Evolutionary conservation across 2,888 invertebrate genomes (phyloP), one percentile per base, ranked within the genome.

Genomic region (Dastarcus helophoroides): DNA sequence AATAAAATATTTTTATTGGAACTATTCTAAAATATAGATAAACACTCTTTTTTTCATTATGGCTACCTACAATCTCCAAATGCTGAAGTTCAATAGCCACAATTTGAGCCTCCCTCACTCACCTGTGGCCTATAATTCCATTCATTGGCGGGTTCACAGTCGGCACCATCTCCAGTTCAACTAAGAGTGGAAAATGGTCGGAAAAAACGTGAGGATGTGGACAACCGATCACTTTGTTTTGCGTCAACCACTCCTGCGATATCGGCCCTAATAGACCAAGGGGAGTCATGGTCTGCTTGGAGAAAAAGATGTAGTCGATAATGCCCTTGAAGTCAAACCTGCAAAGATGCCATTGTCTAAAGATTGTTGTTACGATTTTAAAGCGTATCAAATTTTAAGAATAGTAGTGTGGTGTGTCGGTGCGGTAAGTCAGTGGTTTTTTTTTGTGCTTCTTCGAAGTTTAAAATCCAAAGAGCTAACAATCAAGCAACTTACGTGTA

Each of bases 281-380:
- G 14, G 94, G 88, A 50, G 84, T 85, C 85, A 98, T 89, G 56
- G 86, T 84, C 60, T 88, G 84, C 60, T 89, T 88, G 43, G 94
- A 89, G 63, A 89, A 94, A 72, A 98, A 97, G 63, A 98, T 94
- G 73, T 98, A 98, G 69, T 98, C 98, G 58, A 98, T 98, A 60
- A 97, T 91, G 48, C 97, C 98, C 66, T 97, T 94, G 69, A 98
- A 98, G 64, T 98, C 95, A 66, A 90, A 93, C 55, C 90, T 91
- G 71, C n/a, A n/a, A n/a, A n/a, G n/a, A n/a, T n/a, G n/a, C n/a
- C n/a, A n/a, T n/a, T n/a, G n/a, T n/a, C n/a, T n/a, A n/a, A n/a
- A n/a, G n/a, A n/a, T n/a, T n/a, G n/a, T n/a, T n/a, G n/a, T n/a
- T n/a, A n/a, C n/a, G n/a, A n/a, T n/a, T n/a, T n/a, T n/a, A n/a